These are phyloP conservation scores for Thelaira solivaga DNA, from an alignment of 2,888 invertebrate genomes.

Conservation along the genomic window DNA sequence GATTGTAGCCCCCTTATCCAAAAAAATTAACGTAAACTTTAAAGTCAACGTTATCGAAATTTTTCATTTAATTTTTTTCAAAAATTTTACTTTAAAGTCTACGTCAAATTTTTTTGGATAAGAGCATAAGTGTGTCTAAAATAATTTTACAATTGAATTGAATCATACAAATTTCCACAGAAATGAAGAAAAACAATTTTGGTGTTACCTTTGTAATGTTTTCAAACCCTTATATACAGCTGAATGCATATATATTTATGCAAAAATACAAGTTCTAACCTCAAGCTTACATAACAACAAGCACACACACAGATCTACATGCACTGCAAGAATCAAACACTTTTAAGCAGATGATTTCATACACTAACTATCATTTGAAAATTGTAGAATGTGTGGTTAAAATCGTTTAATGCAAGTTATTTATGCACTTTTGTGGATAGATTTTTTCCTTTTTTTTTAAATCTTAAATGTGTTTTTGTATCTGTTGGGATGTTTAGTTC, in stretches of 20 bases:
- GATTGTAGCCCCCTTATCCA: too few relatives aligned
- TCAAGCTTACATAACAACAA: neutral
- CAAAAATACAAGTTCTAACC: neutral
- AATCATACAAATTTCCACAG: too few relatives aligned
- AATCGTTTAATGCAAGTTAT: constrained; percentile 52
- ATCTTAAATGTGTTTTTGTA: constrained; percentile 6
- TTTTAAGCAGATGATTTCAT: constrained; percentile 20
- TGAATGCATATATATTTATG: neutral
- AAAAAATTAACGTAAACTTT: too few relatives aligned
- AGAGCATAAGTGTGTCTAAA: too few relatives aligned
- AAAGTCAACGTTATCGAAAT: too few relatives aligned
- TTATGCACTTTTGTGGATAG: constrained; percentile 52
- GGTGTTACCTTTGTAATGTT: neutral
- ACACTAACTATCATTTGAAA: constrained; percentile 30
- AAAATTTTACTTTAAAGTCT: too few relatives aligned
- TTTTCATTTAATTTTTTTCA: too few relatives aligned
- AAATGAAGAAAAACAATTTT: too few relatives aligned
- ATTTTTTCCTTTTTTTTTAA: constrained; percentile 14
- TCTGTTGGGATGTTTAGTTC: neutral
- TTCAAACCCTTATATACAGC: neutral
- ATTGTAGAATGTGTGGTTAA: constrained; percentile 45
- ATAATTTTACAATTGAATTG: too few relatives aligned
- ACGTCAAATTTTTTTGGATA: too few relatives aligned
- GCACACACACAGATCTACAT: too few relatives aligned
- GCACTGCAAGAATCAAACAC: too few relatives aligned